phyloP scores from a whole-genome alignment of 2,888 invertebrate genomes.

The Leucophenga montana region DNA sequence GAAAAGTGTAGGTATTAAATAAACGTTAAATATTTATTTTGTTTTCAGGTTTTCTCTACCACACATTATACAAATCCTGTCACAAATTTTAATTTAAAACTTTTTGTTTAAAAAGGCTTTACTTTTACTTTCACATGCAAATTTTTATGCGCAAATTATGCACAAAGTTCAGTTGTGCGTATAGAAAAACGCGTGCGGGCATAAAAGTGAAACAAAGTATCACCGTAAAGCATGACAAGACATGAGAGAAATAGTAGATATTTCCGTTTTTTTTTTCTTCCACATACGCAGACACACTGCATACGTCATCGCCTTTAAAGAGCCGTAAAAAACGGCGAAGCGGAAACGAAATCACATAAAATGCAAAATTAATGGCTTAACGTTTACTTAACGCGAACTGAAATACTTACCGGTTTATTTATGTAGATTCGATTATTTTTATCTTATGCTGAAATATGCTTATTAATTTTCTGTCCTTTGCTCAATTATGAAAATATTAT shows the following conservation, averaged over 20 bases:
- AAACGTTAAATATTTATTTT: too few relatives aligned
- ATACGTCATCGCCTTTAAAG: neutral
- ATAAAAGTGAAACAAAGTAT: constrained; percentile 2
- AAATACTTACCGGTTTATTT: neutral
- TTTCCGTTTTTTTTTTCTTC: too few relatives aligned
- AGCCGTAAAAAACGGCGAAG: constrained; percentile 43
- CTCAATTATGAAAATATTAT: neutral
- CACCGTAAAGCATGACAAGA: neutral
- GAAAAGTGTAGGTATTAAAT: too few relatives aligned
- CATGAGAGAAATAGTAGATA: too few relatives aligned
- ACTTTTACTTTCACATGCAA: neutral
- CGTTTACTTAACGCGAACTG: neutral
- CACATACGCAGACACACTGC: neutral
- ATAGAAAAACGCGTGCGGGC: neutral
- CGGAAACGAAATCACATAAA: constrained; percentile 30
- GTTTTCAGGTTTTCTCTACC: too few relatives aligned
- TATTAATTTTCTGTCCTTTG: too few relatives aligned
- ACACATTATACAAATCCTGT: too few relatives aligned
- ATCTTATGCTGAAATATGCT: neutral
- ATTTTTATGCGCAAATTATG: constrained; percentile 60
- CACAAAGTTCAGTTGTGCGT: constrained; percentile 50
- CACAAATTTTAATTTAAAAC: too few relatives aligned
- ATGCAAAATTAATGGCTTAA: constrained; percentile 61
- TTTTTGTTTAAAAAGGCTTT: neutral
- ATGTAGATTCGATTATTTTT: neutral